Conservation (phyloP, 2,888 invertebrate species). For the Leuctra nigra region DNA sequence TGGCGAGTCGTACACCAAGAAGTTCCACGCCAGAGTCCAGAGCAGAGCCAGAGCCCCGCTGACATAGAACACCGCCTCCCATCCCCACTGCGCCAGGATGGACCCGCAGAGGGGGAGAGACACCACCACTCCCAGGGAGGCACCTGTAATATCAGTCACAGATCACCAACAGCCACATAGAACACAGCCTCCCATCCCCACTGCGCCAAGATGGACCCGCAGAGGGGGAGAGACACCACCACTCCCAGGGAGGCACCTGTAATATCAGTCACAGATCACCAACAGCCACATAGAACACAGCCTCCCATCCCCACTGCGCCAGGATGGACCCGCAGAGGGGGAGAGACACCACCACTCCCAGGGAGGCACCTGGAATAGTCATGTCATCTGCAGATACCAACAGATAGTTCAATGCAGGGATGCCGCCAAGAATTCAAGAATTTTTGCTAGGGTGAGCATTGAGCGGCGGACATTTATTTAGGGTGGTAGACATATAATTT, state of each 20-base stretch:
- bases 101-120: slow-evolving; percentile 40
- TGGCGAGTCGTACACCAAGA: slow-evolving; percentile 35
- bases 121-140: slow-evolving; percentile 45
- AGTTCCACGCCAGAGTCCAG: slow-evolving; percentile 38
- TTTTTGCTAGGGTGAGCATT: no score
- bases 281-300: slow-evolving; percentile 43
- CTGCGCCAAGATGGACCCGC: slow-evolving; percentile 36
- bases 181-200: slow-evolving; percentile 43
- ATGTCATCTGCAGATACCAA: no score
- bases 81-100: slow-evolving; percentile 37
- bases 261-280: no score
- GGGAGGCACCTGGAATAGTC: slow-evolving; percentile 45
- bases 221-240: slow-evolving; percentile 41
- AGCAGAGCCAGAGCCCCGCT: slow-evolving; percentile 32
- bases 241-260: slow-evolving; percentile 47
- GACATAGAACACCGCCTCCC: slow-evolving; percentile 43
- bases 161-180: no score
- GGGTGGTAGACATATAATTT: no score
- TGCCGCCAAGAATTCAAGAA: no score
- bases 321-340: slow-evolving; percentile 39
- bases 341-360: slow-evolving; percentile 44
- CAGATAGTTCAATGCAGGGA: no score
- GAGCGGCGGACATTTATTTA: no score
- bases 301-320: slow-evolving; percentile 40
- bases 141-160: no score